Conservation (phyloP, 2,113 vertebrate species). For the Alouatta palliata region DNA sequence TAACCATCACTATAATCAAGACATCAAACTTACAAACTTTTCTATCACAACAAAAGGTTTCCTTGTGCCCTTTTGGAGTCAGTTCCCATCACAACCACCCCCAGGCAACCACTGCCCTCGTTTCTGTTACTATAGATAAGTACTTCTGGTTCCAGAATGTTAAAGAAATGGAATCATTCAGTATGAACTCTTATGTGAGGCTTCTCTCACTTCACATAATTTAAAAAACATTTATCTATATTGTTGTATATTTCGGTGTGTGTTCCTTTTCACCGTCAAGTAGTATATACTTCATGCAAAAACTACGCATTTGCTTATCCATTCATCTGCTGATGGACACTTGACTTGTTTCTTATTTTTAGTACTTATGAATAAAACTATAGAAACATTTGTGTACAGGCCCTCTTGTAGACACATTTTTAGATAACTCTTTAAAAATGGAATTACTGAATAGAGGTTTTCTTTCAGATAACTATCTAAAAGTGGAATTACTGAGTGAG, state of each 20-base stretch:
- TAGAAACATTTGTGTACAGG: not conserved
- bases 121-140: not conserved
- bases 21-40: not conserved
- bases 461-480: not conserved
- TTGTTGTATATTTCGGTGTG: not conserved
- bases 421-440: not conserved
- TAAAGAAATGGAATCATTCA: not conserved
- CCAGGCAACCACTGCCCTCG: not conserved
- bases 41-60: not conserved
- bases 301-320: not conserved
- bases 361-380: not conserved
- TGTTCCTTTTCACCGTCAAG: not conserved
- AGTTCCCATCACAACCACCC: not conserved
- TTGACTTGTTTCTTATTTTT: not conserved
- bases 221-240: not conserved
- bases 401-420: not conserved
- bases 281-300: not conserved
- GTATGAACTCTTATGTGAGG: not conserved
- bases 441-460: not conserved
- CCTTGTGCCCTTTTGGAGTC: not conserved
- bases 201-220: not conserved
- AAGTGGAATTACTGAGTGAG: not conserved
- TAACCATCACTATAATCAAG: not conserved
- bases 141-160: not conserved
- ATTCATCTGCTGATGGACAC: not conserved